Percentiles rank a stretch among this genome's conserved stretches.
These are phyloP conservation scores for Acanthochromis polyacanthus DNA, from an alignment of 2,113 vertebrate genomes.

Conservation along the genomic window DNA sequence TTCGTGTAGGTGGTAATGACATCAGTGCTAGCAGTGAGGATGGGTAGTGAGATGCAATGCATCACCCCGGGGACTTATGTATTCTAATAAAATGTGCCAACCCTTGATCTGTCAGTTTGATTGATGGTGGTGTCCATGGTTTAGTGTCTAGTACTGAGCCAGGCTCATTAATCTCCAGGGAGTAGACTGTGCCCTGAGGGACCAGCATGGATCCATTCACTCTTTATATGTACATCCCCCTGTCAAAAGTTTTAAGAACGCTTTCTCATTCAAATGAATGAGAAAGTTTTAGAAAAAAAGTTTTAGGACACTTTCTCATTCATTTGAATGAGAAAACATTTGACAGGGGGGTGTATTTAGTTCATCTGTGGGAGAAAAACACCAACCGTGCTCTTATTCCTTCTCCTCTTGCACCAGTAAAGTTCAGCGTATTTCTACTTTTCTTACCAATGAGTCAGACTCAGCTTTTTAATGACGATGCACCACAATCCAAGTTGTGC, in stretches of 20 bases:
- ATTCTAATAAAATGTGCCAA: slow-evolving; percentile 68
- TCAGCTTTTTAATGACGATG: slow-evolving; percentile 55
- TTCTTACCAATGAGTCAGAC: slow-evolving; percentile 44
- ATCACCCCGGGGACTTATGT: slow-evolving; percentile 59
- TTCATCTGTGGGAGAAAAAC: not conserved
- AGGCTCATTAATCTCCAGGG: slow-evolving; percentile 75
- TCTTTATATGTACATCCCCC: slow-evolving; percentile 47
- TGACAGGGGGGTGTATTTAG: no score
- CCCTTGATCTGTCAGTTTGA: slow-evolving; percentile 72
- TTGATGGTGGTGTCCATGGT: slow-evolving; percentile 66
- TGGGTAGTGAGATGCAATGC: slow-evolving; percentile 55
- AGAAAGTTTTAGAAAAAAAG: no score
- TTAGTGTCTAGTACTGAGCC: slow-evolving; percentile 46
- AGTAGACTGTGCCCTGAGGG: slow-evolving; percentile 33
- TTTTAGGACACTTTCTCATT: no score
- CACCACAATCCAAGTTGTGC: slow-evolving; percentile 29
- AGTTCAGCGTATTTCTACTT: slow-evolving; percentile 7
- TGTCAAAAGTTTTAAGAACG: no score
- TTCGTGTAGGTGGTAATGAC: slow-evolving; percentile 27
- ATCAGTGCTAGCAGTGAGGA: slow-evolving; percentile 34
- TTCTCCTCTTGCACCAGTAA: slow-evolving; percentile 18
- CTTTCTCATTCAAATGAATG: no score
- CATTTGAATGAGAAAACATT: no score
- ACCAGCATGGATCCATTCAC: slow-evolving; percentile 47
- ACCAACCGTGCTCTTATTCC: slow-evolving; percentile 12